phyloP scores from a whole-genome alignment of 2,888 invertebrate genomes.

The Amiota communis region DNA sequence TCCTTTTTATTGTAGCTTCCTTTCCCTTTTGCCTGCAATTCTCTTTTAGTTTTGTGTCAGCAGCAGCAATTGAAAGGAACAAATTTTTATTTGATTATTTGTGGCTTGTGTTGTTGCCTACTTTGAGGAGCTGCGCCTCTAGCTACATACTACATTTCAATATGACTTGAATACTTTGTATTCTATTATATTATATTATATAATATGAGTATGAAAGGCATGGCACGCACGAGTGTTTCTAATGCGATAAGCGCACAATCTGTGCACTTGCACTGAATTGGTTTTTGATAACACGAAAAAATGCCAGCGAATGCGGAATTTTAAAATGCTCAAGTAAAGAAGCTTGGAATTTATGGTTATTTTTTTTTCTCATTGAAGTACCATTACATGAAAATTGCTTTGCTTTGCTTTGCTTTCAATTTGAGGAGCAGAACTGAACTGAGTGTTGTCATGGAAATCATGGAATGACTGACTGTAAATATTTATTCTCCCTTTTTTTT shows the following conservation, averaged over 20 bases:
- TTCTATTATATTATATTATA: neutral
- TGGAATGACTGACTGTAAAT: too few relatives aligned
- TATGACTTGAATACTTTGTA: neutral
- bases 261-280: neutral
- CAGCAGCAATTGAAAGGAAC: too few relatives aligned
- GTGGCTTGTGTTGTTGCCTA: conserved; percentile 9
- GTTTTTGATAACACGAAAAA: neutral
- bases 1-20: neutral
- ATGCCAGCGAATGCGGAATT: too few relatives aligned
- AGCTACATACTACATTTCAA: too few relatives aligned
- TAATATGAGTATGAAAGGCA: neutral
- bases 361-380: neutral
- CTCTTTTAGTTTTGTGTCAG: neutral
- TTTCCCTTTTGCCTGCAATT: neutral
- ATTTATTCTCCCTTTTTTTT: neutral
- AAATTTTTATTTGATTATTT: too few relatives aligned
- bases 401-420: neutral
- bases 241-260: conserved; percentile 14
- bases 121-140: neutral
- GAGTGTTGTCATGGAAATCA: neutral
- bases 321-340: too few relatives aligned
- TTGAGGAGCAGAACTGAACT: neutral
- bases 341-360: neutral
- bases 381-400: neutral
- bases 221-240: conserved; percentile 18